Percentiles rank a stretch among this genome's conserved stretches.
Evolutionary conservation across 2,888 invertebrate genomes (phyloP).

Genomic region (Danaus chrysippus): DNA sequence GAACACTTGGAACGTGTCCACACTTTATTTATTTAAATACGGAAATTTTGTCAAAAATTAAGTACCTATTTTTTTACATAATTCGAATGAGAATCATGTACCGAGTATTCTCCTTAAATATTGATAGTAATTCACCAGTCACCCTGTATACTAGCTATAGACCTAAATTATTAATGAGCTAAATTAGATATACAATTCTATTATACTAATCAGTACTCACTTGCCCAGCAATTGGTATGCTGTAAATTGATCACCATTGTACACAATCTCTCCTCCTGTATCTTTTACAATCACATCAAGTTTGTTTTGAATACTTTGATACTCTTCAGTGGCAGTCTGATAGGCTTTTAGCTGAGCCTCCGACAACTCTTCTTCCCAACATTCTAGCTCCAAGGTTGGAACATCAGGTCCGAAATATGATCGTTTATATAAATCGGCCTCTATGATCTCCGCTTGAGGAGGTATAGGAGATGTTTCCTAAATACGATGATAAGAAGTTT

Average conservation of each 20-base stretch:
- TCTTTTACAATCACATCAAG: slow-evolving; percentile 79
- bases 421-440: slow-evolving; percentile 69
- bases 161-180: not conserved
- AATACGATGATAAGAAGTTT: slow-evolving; percentile 7
- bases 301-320: slow-evolving; percentile 81
- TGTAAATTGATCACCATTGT: slow-evolving; percentile 82
- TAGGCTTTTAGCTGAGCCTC: slow-evolving; percentile 81
- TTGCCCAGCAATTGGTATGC: slow-evolving; percentile 82
- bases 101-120: no score
- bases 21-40: no score
- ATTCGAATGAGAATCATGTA: no score
- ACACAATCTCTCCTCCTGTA: slow-evolving; percentile 81
- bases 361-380: slow-evolving; percentile 85
- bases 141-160: not conserved
- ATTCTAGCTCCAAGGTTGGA: slow-evolving; percentile 82
- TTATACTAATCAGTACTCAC: slow-evolving; percentile 47
- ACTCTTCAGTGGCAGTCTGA: slow-evolving; percentile 82
- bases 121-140: no score
- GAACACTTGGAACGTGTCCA: no score
- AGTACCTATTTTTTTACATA: no score
- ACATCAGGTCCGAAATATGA: slow-evolving; percentile 75
- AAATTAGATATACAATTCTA: slow-evolving; percentile 1
- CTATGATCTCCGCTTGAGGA: slow-evolving; percentile 71
- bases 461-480: slow-evolving; percentile 42
- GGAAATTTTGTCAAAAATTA: no score